Percentiles rank a stretch among this genome's conserved stretches.
Evolutionary conservation across 2,888 invertebrate species (phyloP).

Genomic region (Acleris sparsana): DNA sequence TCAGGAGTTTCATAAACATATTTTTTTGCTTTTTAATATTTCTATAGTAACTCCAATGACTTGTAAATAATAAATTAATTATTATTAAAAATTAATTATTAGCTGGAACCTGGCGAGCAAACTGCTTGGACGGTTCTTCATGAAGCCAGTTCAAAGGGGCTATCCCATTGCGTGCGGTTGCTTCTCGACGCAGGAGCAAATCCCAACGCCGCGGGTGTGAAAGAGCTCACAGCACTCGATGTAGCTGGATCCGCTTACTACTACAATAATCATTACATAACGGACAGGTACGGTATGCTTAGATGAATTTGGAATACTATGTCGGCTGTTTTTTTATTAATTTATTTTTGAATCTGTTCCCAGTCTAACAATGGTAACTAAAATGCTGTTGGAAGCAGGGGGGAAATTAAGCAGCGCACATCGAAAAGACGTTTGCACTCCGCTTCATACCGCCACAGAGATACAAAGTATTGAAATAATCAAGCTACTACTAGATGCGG

Average conservation of each 20-base stretch:
- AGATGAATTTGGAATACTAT: too few species aligned
- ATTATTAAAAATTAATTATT: too few species aligned
- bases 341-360: not conserved
- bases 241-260: slow-evolving; percentile 1
- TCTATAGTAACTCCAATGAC: too few species aligned
- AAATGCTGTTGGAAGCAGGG: slow-evolving; percentile 3
- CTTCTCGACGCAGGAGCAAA: not conserved
- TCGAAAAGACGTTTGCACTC: not conserved
- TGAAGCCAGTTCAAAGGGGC: not conserved
- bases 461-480: slow-evolving; percentile 2
- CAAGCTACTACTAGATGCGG: not conserved
- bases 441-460: slow-evolving; percentile 5
- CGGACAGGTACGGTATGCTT: slow-evolving; percentile 4
- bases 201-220: not conserved
- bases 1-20: too few species aligned
- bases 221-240: slow-evolving; percentile 6
- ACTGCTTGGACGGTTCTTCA: slow-evolving; percentile 7
- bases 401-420: not conserved
- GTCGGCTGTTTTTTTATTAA: not conserved
- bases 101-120: not conserved
- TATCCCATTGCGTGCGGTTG: not conserved
- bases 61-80: too few species aligned
- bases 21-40: too few species aligned
- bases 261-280: not conserved
- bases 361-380: not conserved